Conservation (phyloP, 64 coral and sea anemone genomes). For the Pocillopora damicornis region DNA sequence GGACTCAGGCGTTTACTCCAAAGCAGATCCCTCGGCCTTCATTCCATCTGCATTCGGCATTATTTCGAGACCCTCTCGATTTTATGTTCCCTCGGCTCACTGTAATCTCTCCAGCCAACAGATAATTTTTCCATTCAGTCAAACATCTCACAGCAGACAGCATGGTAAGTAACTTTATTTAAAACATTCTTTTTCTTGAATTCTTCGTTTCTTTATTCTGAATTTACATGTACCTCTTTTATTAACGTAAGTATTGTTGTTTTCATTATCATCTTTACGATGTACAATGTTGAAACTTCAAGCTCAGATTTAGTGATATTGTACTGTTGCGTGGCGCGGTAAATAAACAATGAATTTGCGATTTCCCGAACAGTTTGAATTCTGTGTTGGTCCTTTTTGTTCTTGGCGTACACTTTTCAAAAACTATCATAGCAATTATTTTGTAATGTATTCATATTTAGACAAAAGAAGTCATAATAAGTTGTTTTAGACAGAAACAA, state of each 20-base stretch:
- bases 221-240: too few species aligned
- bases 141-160: neutral
- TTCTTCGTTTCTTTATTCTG: neutral
- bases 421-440: neutral
- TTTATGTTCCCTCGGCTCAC: slow-evolving; percentile 31
- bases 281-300: neutral
- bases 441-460: neutral
- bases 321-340: neutral
- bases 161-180: slow-evolving; percentile 1
- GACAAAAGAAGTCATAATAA: slow-evolving; percentile 12
- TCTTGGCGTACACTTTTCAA: neutral
- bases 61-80: neutral
- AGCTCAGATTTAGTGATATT: neutral
- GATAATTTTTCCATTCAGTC: slow-evolving; percentile 30
- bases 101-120: neutral
- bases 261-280: neutral
- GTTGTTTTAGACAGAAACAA: neutral
- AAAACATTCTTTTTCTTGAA: neutral
- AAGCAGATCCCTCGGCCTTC: neutral
- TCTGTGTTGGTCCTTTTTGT: slow-evolving; percentile 7
- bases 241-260: too few species aligned
- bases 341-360: neutral
- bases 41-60: slow-evolving; percentile 18
- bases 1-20: slow-evolving; percentile 5
- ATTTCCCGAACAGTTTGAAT: slow-evolving; percentile 1